Evolutionary conservation across 2,113 vertebrate species (phyloP), one percentile per base, ranked within the genome.

Genomic region (Ovibos moschatus): DNA sequence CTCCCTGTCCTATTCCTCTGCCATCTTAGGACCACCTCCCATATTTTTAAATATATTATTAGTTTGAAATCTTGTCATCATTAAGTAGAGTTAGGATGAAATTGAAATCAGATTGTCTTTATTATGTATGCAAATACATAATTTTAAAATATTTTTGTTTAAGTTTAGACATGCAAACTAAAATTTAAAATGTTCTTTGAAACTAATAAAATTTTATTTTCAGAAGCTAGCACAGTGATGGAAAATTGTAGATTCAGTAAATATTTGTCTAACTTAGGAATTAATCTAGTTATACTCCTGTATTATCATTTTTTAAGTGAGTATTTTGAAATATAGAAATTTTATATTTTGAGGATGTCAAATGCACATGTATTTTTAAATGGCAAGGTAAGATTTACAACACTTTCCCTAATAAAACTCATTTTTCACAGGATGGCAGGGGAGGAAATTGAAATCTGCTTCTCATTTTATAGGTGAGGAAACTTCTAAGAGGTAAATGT

Each of bases 401-500:
- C 85, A 95, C 8, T 92, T 91, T 96, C 84, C 83, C 45, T 94
- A 96, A 97, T 95, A 93, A 82, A 92, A 79, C 84, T 98, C 94
- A 95, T 97, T 97, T 96, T 96, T 97, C 96, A 97, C 67, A 33
- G 50, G 13, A 89, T 97, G 90, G 94, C 92, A 96, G 21, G 81
- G 57, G 25, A 97, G 94, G 90, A 97, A 96, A 98, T 97, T 96
- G 89, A 97, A 97, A 94, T 95, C 84, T 87, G 79, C 14, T 92
- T 47, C 53, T 97, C 81, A 97, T 98, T 96, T 98, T 88, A 95
- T 97, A 97, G 95, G 76, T 97, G 94, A 97, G 6, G 47, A 96
- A 92, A 87, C 30, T 92, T 97, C 47, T 43, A 90, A 96, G 47
- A 74, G 43, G 90, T 89, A 81, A 50, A 92, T 5, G 6, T 57